Conservation (phyloP, 2,113 vertebrate species). For the Aleadryas rufinucha region DNA sequence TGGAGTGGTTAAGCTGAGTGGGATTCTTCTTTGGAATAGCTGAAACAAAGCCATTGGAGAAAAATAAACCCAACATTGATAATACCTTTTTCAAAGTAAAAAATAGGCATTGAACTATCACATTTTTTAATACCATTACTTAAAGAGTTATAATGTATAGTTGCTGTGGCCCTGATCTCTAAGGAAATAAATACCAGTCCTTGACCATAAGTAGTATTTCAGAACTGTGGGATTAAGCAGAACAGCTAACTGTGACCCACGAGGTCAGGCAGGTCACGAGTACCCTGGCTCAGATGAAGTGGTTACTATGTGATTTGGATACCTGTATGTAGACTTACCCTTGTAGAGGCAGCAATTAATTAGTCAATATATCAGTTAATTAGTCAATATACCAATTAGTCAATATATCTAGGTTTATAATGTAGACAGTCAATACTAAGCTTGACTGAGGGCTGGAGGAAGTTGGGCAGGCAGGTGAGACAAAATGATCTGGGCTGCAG, state of each 20-base stretch:
- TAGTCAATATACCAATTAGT: not conserved
- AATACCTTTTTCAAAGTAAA: not conserved
- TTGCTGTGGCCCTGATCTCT: not conserved
- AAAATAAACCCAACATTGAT: not conserved
- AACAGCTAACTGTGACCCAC: not conserved
- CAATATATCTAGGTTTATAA: not conserved
- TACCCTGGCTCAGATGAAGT: not conserved
- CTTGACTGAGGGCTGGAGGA: not conserved
- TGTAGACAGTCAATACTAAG: not conserved
- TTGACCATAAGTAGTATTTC: not conserved
- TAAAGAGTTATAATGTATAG: not conserved
- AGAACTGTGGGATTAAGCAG: not conserved
- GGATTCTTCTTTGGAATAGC: not conserved
- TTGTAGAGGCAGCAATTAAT: not conserved
- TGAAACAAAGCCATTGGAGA: not conserved
- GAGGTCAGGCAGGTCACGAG: not conserved
- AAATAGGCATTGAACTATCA: not conserved
- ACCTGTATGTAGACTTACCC: not conserved
- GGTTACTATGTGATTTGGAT: not conserved
- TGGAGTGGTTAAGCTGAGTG: not conserved
- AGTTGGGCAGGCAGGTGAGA: not conserved
- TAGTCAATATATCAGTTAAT: not conserved
- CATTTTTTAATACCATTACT: not conserved
- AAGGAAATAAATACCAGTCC: not conserved
- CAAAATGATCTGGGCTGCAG: not conserved